phyloP scores from a whole-genome alignment of 2,113 vertebrate genomes.

The Scortum barcoo region DNA sequence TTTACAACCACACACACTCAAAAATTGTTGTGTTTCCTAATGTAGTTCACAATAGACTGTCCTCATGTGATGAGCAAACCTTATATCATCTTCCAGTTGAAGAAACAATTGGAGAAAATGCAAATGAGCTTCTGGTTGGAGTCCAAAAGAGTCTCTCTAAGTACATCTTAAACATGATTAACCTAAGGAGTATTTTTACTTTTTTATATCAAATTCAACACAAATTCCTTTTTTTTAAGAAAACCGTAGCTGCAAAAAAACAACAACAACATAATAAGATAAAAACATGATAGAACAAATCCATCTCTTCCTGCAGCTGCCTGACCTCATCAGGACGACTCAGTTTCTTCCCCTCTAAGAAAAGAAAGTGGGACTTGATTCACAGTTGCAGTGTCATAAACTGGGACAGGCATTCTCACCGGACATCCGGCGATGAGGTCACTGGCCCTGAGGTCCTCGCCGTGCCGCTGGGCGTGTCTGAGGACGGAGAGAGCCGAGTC shows the following conservation, averaged over 20 bases:
- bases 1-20: neutral
- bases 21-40: neutral
- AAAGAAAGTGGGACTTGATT: conserved; percentile 64
- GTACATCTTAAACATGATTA: neutral
- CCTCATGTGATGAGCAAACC: neutral
- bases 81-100: neutral
- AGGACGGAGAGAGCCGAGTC: conserved; percentile 88
- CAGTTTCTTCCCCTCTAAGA: conserved; percentile 33
- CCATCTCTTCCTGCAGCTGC: neutral
- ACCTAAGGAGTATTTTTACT: neutral
- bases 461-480: conserved; percentile 87
- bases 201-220: neutral
- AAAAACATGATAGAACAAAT: neutral
- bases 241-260: no score
- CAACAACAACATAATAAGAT: conserved; percentile 12
- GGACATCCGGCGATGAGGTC: conserved; percentile 92
- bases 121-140: neutral
- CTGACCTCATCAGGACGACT: conserved; percentile 53
- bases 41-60: neutral
- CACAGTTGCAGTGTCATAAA: conserved; percentile 42
- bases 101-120: neutral
- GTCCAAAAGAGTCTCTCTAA: neutral
- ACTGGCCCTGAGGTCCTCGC: conserved; percentile 90
- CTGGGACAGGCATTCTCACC: conserved; percentile 79
- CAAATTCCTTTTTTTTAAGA: neutral